Evolutionary conservation across 1,140 invertebrate species (phyloP), one percentile per base, ranked within the genome.

Genomic region (Lethrus apterus): DNA sequence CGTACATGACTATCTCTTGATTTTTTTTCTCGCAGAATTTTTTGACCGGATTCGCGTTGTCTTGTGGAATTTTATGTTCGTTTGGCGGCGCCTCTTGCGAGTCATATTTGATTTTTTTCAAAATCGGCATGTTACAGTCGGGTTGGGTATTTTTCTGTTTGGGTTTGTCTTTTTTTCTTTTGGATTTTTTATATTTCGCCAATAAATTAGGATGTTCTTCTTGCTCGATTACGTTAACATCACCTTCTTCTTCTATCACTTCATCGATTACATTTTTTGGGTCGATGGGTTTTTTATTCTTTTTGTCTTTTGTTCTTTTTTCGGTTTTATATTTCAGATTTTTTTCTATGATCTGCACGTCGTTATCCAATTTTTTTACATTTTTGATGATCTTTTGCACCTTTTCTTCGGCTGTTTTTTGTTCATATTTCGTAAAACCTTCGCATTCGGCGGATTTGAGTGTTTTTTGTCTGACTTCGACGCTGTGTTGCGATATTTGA

Each of bases 21-120:
- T 38, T 38, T 23, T n/a, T 19, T 10, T 38, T 38, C 13, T 21
- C 35, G n/a, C n/a, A n/a, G n/a, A n/a, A n/a, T n/a, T n/a, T n/a
- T n/a, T n/a, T n/a, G n/a, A n/a, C n/a, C n/a, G n/a, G n/a, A n/a
- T n/a, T n/a, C n/a, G n/a, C n/a, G n/a, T n/a, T n/a, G n/a, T n/a
- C n/a, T n/a, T n/a, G n/a, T n/a, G n/a, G n/a, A n/a, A n/a, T n/a
- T n/a, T n/a, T n/a, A n/a, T n/a, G n/a, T n/a, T n/a, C n/a, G n/a
- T 21, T 38, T 21, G 24, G 8, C 11, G 7, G 13, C 0, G n/a
- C 24, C 17, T 21, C 24, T 2, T 4, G 14, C 4, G n/a, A 11
- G 10, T 2, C 10, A 9, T 4, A 33, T 33, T 33, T 10, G 17
- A n/a, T 42, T 29, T 2, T 14, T 26, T 42, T 42, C 29, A 8